Evolutionary conservation across 2,888 invertebrate species (phyloP).

Genomic region (Rhingia rostrata): DNA sequence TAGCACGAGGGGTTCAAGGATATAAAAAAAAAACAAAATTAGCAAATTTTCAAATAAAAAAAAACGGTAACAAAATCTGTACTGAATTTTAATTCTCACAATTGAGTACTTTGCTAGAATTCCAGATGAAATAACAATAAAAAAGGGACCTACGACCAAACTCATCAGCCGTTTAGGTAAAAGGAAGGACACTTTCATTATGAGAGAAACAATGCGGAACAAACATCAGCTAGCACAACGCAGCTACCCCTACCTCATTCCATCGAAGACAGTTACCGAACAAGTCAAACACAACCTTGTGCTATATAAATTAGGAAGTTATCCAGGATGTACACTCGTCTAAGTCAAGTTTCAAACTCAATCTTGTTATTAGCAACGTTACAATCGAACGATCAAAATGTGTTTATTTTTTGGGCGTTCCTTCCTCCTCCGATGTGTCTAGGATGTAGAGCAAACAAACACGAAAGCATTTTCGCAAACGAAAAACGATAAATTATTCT

Average conservation of each 20-base stretch:
- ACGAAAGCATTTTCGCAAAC: slow-evolving; percentile 32
- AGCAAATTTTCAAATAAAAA: slow-evolving; percentile 18
- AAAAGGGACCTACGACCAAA: neutral
- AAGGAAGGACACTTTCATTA: slow-evolving; percentile 51
- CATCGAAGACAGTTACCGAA: slow-evolving; percentile 28
- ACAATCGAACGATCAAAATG: slow-evolving; percentile 50
- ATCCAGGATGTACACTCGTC: neutral
- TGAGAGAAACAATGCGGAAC: slow-evolving; percentile 11
- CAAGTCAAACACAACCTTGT: slow-evolving; percentile 54
- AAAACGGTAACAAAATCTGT: slow-evolving; percentile 5
- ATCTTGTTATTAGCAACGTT: slow-evolving; percentile 43
- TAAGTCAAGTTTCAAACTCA: slow-evolving; percentile 20
- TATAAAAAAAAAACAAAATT: slow-evolving; percentile 23
- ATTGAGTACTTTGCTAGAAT: slow-evolving; percentile 21
- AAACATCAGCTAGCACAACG: slow-evolving; percentile 1
- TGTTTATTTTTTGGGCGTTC: slow-evolving; percentile 4
- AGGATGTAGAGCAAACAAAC: neutral
- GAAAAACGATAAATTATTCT: slow-evolving; percentile 60
- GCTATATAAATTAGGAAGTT: slow-evolving; percentile 41
- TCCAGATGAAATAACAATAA: neutral
- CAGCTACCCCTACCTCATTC: neutral
- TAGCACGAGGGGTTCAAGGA: neutral
- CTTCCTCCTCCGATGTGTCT: neutral
- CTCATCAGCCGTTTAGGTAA: slow-evolving; percentile 35
- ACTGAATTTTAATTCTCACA: slow-evolving; percentile 50